These are phyloP conservation scores for Paraplagusia blochii DNA, from an alignment of 2,113 vertebrate genomes.

Conservation along the genomic window DNA sequence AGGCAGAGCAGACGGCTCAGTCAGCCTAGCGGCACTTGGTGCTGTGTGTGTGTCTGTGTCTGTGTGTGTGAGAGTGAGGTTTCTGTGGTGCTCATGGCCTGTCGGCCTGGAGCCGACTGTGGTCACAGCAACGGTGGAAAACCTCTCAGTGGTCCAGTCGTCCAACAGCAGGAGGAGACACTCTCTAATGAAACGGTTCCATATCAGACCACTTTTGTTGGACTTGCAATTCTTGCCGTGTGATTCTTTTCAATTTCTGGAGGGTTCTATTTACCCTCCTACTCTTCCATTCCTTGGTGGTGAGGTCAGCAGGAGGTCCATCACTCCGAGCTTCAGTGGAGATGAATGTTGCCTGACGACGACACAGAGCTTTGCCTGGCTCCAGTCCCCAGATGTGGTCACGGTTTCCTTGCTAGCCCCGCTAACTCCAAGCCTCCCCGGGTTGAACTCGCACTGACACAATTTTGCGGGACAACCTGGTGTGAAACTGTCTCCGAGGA, in stretches of 20 bases:
- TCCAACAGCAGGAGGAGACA: conserved; percentile 57
- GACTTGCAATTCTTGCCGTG: not conserved
- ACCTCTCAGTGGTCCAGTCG: conserved; percentile 53
- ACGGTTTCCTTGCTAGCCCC: conserved; percentile 38
- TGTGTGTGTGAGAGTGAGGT: conserved; percentile 24
- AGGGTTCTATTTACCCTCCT: conserved; percentile 7
- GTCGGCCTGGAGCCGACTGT: conserved; percentile 55
- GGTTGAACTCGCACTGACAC: conserved; percentile 13
- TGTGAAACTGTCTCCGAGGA: conserved; percentile 33
- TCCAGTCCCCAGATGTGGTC: conserved; percentile 46
- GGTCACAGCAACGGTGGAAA: conserved; percentile 45
- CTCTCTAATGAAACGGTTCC: conserved; percentile 70
- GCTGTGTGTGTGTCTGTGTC: conserved; percentile 22
- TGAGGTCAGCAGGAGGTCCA: conserved; percentile 43
- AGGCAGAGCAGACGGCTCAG: conserved; percentile 26
- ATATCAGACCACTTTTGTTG: conserved; percentile 39
- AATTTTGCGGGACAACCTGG: conserved; percentile 22
- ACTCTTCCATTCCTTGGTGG: not conserved
- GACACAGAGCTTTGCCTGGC: conserved; percentile 34
- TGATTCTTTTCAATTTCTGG: conserved; percentile 20
- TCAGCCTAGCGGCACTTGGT: conserved; percentile 42
- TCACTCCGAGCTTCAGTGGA: conserved; percentile 36
- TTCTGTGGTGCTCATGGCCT: conserved; percentile 31
- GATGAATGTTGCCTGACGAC: conserved; percentile 43
- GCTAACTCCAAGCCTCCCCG: conserved; percentile 20